phyloP scores from a whole-genome alignment of 2,113 vertebrate genomes.

The Clinocottus analis region DNA sequence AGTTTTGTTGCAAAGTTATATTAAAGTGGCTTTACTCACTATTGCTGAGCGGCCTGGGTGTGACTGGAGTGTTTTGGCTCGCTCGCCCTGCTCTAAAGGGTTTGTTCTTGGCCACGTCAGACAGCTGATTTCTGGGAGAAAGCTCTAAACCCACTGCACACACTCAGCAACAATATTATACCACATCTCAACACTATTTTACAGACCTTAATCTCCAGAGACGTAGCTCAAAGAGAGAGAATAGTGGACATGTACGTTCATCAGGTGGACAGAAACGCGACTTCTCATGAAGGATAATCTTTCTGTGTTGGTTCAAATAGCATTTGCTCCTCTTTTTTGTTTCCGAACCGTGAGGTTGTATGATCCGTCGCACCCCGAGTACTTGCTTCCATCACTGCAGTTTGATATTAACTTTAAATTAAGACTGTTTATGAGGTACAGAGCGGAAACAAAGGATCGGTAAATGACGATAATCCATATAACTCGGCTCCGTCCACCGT shows the following conservation, averaged over 20 bases:
- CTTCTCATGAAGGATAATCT: neutral
- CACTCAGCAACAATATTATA: no score
- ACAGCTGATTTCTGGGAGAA: neutral
- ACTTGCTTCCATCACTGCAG: neutral
- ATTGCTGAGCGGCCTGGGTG: neutral
- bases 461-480: neutral
- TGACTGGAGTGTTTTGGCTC: neutral
- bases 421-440: neutral
- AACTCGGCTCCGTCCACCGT: neutral
- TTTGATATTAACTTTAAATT: neutral
- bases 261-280: neutral
- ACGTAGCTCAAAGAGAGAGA: neutral
- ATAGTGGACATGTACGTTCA: neutral
- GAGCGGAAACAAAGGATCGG: neutral
- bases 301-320: no score
- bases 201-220: neutral
- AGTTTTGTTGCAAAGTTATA: neutral
- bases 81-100: neutral
- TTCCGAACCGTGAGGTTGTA: neutral
- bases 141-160: neutral
- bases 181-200: neutral
- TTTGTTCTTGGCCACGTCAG: neutral
- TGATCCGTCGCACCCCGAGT: no score
- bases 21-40: neutral
- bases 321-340: neutral